Evolutionary conservation across 2,797 vertebrate genomes (phyloP).

Genomic region (Tokudaia muenninki): DNA sequence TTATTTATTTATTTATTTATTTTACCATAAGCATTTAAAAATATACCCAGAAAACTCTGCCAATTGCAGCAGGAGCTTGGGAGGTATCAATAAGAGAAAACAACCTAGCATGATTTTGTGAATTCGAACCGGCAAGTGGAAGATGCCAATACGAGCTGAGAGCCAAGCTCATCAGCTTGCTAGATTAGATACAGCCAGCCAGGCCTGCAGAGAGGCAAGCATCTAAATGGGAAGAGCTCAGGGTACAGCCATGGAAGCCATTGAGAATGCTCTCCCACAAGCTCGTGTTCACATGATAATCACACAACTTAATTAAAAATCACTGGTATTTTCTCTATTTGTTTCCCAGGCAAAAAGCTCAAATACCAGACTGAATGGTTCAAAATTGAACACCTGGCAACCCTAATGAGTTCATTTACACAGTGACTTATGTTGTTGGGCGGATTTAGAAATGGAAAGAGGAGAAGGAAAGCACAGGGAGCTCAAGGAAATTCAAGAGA

Average conservation of each 20-base stretch:
- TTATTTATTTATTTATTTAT: slow-evolving; percentile 72
- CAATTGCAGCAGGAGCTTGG: slow-evolving; percentile 42
- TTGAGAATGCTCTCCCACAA: slow-evolving; percentile 45
- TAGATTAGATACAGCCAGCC: slow-evolving; percentile 3
- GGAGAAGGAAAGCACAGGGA: background rate
- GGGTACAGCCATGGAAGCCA: slow-evolving; percentile 14
- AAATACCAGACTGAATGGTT: slow-evolving; percentile 79
- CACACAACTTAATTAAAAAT: slow-evolving; percentile 81
- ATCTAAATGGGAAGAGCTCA: slow-evolving; percentile 27
- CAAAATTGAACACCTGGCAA: slow-evolving; percentile 81
- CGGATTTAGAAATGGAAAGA: slow-evolving; percentile 61
- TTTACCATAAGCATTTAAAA: slow-evolving; percentile 64
- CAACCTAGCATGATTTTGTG: background rate
- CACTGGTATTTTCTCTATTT: slow-evolving; percentile 80
- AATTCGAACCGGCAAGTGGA: slow-evolving; percentile 32
- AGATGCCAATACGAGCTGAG: background rate
- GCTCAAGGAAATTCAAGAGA: background rate
- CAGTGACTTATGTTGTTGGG: slow-evolving; percentile 71
- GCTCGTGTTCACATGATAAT: slow-evolving; percentile 77
- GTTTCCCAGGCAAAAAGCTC: slow-evolving; percentile 74
- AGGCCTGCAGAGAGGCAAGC: slow-evolving; percentile 2
- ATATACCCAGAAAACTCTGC: slow-evolving; percentile 27
- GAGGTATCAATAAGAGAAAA: slow-evolving; percentile 62
- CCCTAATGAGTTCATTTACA: slow-evolving; percentile 74
- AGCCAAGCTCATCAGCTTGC: slow-evolving; percentile 64